phyloP scores from a whole-genome alignment of 2,888 invertebrate genomes.

The Hetaerina titia region DNA sequence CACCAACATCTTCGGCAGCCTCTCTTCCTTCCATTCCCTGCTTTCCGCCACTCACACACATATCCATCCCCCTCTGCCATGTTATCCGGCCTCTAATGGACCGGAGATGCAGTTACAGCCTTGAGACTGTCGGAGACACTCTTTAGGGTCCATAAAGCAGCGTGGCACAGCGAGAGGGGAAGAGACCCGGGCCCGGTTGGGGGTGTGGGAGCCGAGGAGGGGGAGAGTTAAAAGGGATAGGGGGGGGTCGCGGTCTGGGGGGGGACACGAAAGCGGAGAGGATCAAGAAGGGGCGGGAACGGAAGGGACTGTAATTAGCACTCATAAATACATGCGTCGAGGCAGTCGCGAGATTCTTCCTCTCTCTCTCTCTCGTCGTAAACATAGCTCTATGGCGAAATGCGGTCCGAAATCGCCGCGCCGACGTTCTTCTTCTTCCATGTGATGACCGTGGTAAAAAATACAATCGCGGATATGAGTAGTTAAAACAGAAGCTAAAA shows the following conservation, averaged over 20 bases:
- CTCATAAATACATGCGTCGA: not conserved
- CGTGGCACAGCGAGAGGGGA: not conserved
- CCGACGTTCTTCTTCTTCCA: not conserved
- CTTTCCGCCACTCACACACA: not conserved
- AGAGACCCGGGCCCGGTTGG: not conserved
- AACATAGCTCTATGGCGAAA: not conserved
- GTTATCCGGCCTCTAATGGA: constrained; percentile 27
- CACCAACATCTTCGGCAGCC: not conserved
- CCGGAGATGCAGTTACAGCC: constrained; percentile 55
- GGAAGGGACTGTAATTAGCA: not conserved
- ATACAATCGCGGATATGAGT: not conserved
- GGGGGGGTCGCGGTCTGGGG: not conserved
- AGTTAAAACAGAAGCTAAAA: not conserved
- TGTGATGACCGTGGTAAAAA: not conserved
- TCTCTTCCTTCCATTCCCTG: not conserved
- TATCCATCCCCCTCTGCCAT: not conserved
- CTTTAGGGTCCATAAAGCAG: constrained; percentile 41
- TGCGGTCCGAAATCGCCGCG: not conserved
- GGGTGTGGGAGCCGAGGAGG: not conserved
- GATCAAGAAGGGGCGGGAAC: not conserved
- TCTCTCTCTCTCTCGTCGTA: no score
- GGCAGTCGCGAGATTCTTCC: not conserved
- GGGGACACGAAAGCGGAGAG: not conserved
- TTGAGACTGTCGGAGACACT: constrained; percentile 25
- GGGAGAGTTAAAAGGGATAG: not conserved